Base-by-base conservation (phyloP, 2,797 vertebrate genomes). In the Vireo griseus region DNA sequence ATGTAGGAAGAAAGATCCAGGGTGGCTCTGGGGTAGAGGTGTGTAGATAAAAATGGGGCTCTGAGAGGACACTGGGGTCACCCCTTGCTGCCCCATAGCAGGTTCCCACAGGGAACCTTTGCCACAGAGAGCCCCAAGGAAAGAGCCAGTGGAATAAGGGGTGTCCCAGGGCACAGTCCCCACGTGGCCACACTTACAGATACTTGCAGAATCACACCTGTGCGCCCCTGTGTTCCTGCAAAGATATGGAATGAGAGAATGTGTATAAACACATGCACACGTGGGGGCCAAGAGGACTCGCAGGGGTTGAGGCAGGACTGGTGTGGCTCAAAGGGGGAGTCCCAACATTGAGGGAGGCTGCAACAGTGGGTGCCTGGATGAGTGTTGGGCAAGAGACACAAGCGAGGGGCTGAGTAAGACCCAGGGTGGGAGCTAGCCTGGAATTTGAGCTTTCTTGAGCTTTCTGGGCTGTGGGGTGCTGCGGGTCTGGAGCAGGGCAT, bases 181-280 rank as follows among this genome's bases (percentile, higher is more conserved):
- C 14, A 17, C 0, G 0, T 37, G 45, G 31, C 45, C 62, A 13
- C 0, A 0, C 7, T 45, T 44, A 20, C 0, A 2, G 59, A 35
- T 22, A 37, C n/a, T 69, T 75, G 45, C 40, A 62, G 72, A 69
- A 54, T 61, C 22, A n/a, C 40, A 72, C 8, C 26, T 3, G 1
- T 3, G 10, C 9, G 7, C 4, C 39, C 20, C 31, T 10, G 0
- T n/a, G 17, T 39, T 73, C 28, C 85, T 10, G 3, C 31, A 50
- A 15, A 44, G 12, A 25, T 7, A 16, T 1, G 18, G 16, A 19
- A 20, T 3, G 19, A 42, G 25, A 61, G 47, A 26, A n/a, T 1
- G 0, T 6, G 25, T 42, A 42, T 24, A 16, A 33, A 39, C 33
- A 42, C 25, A 15, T 1, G 5, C 42, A 65, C 37, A 21, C 0